Evolutionary conservation across 2,888 invertebrate genomes (phyloP).

Genomic region (Crematogaster levior): DNA sequence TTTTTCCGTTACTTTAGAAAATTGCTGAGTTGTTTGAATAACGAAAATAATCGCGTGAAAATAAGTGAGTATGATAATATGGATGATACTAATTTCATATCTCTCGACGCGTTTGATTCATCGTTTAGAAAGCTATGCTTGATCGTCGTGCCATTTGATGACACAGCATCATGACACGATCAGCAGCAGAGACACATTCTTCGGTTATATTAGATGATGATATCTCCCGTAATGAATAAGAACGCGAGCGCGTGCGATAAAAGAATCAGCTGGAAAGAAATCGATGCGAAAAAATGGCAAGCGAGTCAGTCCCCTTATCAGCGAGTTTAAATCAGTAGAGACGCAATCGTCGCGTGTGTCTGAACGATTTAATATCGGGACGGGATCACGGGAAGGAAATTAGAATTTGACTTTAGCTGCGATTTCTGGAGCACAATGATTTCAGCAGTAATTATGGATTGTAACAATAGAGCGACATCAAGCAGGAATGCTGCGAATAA

Average conservation of each 20-base stretch:
- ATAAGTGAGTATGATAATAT: neutral
- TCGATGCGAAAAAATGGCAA: neutral
- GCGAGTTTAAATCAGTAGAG: neutral
- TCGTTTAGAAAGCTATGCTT: neutral
- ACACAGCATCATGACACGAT: slow-evolving; percentile 16
- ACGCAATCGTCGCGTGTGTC: neutral
- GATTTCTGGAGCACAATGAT: neutral
- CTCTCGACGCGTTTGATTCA: slow-evolving; percentile 14
- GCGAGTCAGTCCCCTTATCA: neutral
- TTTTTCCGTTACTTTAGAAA: neutral
- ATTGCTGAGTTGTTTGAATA: neutral
- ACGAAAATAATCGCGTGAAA: neutral
- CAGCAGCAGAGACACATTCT: neutral
- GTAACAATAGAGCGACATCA: slow-evolving; percentile 2
- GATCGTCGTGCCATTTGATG: slow-evolving; percentile 14
- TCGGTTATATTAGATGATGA: neutral
- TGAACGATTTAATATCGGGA: neutral
- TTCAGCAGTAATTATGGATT: neutral
- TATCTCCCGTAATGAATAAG: slow-evolving; percentile 14
- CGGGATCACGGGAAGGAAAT: neutral
- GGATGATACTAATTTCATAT: neutral
- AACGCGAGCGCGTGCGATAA: neutral
- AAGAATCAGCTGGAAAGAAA: neutral
- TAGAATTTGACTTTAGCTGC: neutral
- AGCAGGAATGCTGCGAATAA: slow-evolving; percentile 63